phyloP scores from a whole-genome alignment of 2,888 invertebrate species.

The Meghimatium bilineatum region DNA sequence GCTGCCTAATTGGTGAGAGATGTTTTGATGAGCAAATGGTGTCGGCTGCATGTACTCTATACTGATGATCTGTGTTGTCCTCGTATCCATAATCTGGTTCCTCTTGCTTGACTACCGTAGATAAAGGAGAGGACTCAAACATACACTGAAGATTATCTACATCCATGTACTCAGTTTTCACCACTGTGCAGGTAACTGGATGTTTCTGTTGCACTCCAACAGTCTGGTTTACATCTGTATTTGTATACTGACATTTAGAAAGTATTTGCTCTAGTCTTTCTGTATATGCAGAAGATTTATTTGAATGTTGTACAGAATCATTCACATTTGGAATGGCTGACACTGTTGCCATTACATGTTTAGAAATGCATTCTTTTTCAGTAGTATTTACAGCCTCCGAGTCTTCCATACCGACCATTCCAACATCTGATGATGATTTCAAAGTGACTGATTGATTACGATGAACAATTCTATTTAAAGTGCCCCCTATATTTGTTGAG shows the following conservation, averaged over 20 bases:
- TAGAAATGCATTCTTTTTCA: background rate
- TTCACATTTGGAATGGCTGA: too few species aligned
- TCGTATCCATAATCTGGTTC: slow-evolving; percentile 7
- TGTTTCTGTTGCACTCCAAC: background rate
- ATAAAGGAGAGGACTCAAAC: background rate
- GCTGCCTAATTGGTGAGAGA: background rate
- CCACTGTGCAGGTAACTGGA: background rate
- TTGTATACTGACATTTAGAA: background rate
- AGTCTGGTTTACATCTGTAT: background rate
- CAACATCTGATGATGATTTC: too few species aligned
- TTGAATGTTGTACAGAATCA: background rate
- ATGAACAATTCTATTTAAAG: background rate
- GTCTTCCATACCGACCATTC: background rate
- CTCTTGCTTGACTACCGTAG: background rate
- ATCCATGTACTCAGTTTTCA: background rate
- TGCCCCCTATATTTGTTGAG: background rate
- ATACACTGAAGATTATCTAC: background rate
- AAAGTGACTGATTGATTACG: background rate
- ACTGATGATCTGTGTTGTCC: background rate
- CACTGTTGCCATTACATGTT: background rate
- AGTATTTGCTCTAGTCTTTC: background rate
- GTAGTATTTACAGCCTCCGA: background rate
- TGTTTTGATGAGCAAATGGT: background rate
- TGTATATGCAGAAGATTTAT: background rate
- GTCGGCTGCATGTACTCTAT: background rate